phyloP scores from a whole-genome alignment of 1,140 invertebrate species.

The Trialeurodes vaporariorum region DNA sequence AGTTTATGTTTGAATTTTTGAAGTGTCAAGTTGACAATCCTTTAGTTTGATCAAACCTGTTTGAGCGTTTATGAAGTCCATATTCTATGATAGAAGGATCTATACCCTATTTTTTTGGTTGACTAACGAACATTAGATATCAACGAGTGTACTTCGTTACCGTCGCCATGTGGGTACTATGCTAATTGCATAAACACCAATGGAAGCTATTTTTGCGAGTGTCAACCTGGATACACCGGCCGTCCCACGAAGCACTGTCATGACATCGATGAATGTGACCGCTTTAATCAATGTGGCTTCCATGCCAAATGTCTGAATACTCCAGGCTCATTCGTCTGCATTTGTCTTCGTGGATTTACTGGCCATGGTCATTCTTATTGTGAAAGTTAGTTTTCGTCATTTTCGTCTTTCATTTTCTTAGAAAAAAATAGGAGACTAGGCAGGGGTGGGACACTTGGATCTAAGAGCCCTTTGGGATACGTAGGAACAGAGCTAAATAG shows the following conservation, averaged over 20 bases:
- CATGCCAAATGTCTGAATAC: slow-evolving; percentile 63
- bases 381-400: slow-evolving; percentile 54
- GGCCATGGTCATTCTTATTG: slow-evolving; percentile 51
- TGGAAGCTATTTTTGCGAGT: slow-evolving; percentile 60
- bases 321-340: slow-evolving; percentile 58
- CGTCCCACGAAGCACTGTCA: slow-evolving; percentile 38
- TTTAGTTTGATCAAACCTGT: no score
- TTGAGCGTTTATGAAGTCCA: no score
- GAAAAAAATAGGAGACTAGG: no score
- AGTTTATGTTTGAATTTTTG: no score
- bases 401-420: not conserved
- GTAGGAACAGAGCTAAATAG: no score
- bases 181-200: slow-evolving; percentile 61
- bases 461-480: no score
- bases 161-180: slow-evolving; percentile 51
- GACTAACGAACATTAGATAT: slow-evolving; percentile 32
- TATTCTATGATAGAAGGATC: no score
- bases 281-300: slow-evolving; percentile 47
- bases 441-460: no score
- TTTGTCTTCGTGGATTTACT: slow-evolving; percentile 50
- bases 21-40: no score
- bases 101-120: not conserved
- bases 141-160: slow-evolving; percentile 42
- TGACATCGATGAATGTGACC: slow-evolving; percentile 53
- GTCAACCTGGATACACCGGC: slow-evolving; percentile 56